Percentiles rank a stretch among this genome's conserved stretches.
Evolutionary conservation across 2,113 vertebrate genomes (phyloP).

Genomic region (Phylloscopus trochilus): DNA sequence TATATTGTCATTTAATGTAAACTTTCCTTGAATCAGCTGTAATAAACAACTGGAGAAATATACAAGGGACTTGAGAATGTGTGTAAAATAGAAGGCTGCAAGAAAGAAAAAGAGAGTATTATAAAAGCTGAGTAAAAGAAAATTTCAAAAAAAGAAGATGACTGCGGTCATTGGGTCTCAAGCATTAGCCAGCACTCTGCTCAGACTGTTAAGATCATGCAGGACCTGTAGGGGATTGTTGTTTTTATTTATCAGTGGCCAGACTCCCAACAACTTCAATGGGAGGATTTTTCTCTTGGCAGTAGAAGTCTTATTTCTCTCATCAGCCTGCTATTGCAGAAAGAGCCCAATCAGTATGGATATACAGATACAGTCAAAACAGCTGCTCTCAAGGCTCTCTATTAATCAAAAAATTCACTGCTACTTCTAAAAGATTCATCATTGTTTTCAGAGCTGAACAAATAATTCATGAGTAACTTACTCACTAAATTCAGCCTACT

Average conservation of each 20-base stretch:
- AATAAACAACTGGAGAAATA: not conserved
- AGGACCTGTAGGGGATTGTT: not conserved
- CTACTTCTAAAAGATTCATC: slow-evolving; percentile 26
- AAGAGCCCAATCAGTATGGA: not conserved
- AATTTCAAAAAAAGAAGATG: not conserved
- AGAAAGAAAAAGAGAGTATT: not conserved
- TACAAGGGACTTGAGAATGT: not conserved
- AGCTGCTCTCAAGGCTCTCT: slow-evolving; percentile 1
- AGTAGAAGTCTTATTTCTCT: not conserved
- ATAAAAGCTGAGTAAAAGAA: not conserved
- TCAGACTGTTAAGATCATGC: not conserved
- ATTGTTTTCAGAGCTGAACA: slow-evolving; percentile 46
- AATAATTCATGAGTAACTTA: slow-evolving; percentile 45
- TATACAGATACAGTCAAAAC: not conserved
- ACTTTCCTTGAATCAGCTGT: not conserved
- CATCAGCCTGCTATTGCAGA: not conserved
- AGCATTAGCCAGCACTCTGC: not conserved
- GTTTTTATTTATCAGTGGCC: not conserved
- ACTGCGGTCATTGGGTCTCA: not conserved
- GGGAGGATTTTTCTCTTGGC: not conserved
- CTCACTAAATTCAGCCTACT: slow-evolving; percentile 32
- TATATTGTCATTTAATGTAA: not conserved
- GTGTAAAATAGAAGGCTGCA: not conserved
- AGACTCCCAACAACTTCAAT: not conserved
- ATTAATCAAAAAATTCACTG: not conserved